These are phyloP conservation scores for Micromesistius poutassou DNA, from an alignment of 2,797 vertebrate genomes.

Conservation along the genomic window DNA sequence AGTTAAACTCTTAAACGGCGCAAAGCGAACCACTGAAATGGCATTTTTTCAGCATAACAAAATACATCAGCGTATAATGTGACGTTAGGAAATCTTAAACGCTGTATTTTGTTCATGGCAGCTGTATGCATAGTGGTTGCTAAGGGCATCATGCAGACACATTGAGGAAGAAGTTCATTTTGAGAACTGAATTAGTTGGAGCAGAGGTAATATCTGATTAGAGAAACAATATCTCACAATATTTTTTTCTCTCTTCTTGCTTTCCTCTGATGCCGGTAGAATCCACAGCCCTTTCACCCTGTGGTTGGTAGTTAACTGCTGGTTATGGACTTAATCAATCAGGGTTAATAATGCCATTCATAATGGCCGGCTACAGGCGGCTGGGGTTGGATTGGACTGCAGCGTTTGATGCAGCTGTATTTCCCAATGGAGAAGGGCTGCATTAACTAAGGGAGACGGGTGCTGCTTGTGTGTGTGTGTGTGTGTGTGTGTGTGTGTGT, in stretches of 20 bases:
- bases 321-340: slow-evolving; percentile 35
- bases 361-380: slow-evolving; percentile 3
- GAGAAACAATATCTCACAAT: slow-evolving; percentile 28
- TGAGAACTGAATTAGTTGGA: slow-evolving; percentile 43
- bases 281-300: neutral
- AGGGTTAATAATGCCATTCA: slow-evolving; percentile 34
- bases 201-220: slow-evolving; percentile 33
- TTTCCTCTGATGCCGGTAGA: slow-evolving; percentile 7
- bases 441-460: slow-evolving; percentile 30
- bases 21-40: neutral
- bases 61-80: too few relatives aligned
- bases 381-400: slow-evolving; percentile 14
- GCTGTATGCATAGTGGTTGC: neutral
- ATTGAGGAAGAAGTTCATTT: slow-evolving; percentile 34
- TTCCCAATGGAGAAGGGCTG: slow-evolving; percentile 27
- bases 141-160: slow-evolving; percentile 24
- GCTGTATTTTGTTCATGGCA: neutral
- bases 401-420: neutral
- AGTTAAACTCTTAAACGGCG: too few relatives aligned
- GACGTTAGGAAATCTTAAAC: too few relatives aligned
- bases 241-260: slow-evolving; percentile 10
- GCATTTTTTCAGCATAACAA: too few relatives aligned
- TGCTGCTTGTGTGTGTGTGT: slow-evolving; percentile 7
- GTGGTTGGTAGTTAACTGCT: slow-evolving; percentile 27
- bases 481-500: too few relatives aligned